A percentile compares a stretch with the other conserved stretches of the same genome.
Conservation (phyloP, 2,888 invertebrate species). For the Drosophila nr. perissopoda region DNA sequence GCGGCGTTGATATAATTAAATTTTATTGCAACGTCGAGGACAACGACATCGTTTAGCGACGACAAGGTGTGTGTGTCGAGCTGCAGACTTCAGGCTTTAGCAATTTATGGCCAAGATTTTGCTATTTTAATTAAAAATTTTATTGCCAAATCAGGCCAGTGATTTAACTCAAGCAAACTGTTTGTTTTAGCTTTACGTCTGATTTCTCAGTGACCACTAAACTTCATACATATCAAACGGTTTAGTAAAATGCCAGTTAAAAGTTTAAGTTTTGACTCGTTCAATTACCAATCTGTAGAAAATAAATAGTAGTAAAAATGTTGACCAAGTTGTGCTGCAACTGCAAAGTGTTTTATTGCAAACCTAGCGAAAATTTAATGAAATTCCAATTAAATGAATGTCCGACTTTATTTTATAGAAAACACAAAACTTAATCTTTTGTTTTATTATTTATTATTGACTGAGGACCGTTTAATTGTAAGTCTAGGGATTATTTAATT, state of each 20-base stretch:
- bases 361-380: background rate
- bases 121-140: slow-evolving; percentile 74
- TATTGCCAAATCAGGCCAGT: slow-evolving; percentile 53
- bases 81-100: slow-evolving; percentile 3
- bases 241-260: background rate
- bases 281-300: background rate
- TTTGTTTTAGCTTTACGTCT: background rate
- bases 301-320: background rate
- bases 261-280: background rate
- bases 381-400: background rate
- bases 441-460: background rate
- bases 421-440: background rate
- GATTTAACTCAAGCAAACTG: slow-evolving; percentile 4
- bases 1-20: slow-evolving; percentile 78
- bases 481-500: background rate
- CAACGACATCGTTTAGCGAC: slow-evolving; percentile 43
- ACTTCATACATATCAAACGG: background rate
- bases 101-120: slow-evolving; percentile 65
- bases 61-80: slow-evolving; percentile 33
- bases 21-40: slow-evolving; percentile 71
- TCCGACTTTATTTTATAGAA: background rate
- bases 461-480: background rate
- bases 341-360: background rate
- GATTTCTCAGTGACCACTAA: background rate
- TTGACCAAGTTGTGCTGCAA: background rate